phyloP scores from a whole-genome alignment of 2,888 invertebrate species.

The Dicranocentrus wangi region DNA sequence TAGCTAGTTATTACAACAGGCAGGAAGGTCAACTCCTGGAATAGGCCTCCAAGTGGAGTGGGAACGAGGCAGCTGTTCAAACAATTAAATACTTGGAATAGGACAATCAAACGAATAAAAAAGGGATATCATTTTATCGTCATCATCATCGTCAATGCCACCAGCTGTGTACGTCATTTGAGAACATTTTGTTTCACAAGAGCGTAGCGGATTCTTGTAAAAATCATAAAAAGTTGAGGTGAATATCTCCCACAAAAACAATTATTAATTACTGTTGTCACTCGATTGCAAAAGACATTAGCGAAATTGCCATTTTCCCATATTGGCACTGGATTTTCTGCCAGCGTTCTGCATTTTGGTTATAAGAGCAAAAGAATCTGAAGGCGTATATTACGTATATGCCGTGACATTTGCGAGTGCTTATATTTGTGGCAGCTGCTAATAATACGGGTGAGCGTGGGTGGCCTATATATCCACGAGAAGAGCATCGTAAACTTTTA shows the following conservation, averaged over 20 bases:
- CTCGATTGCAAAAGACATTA: background rate
- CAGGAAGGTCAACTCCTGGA: background rate
- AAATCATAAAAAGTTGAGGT: background rate
- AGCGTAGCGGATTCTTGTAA: background rate
- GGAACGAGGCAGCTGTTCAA: conserved; percentile 9
- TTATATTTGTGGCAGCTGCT: too few species aligned
- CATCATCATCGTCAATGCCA: conserved; percentile 6
- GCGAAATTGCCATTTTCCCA: background rate
- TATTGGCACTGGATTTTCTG: too few species aligned
- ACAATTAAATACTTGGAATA: conserved; percentile 3
- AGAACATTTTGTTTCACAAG: background rate
- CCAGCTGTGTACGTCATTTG: background rate
- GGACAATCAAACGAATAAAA: conserved; percentile 5
- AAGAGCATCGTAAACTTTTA: too few species aligned
- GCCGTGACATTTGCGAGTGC: too few species aligned
- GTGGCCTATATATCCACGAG: too few species aligned
- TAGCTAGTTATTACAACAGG: too few species aligned
- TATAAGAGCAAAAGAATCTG: too few species aligned
- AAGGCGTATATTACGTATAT: too few species aligned
- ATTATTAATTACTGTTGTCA: background rate
- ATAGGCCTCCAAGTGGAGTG: background rate
- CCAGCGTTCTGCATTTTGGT: too few species aligned
- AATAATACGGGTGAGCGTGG: conserved; percentile 4
- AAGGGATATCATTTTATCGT: background rate
- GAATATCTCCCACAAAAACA: background rate